These are phyloP conservation scores for Mastacembelus armatus DNA, from an alignment of 2,797 vertebrate genomes.

Conservation along the genomic window DNA sequence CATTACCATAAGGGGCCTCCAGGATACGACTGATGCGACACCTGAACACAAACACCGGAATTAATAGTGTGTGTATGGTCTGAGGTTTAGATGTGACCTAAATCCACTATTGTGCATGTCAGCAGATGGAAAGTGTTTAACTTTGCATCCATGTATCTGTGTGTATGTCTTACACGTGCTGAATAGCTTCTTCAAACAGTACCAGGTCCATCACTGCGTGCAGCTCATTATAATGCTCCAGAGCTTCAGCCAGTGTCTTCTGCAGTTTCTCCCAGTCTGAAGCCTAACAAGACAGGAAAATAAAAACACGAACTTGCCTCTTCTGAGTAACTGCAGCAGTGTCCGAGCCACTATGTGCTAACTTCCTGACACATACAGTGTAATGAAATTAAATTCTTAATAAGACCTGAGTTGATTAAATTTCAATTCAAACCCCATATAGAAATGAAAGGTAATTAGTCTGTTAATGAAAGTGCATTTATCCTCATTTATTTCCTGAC, in stretches of 20 bases:
- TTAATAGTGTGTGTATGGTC: not conserved
- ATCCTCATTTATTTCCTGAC: constrained; percentile 54
- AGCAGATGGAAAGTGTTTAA: constrained; percentile 8
- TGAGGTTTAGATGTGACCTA: constrained; percentile 23
- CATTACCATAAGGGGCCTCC: constrained; percentile 84
- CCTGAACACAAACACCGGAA: constrained; percentile 58
- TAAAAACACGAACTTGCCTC: constrained; percentile 32
- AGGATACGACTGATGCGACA: constrained; percentile 86
- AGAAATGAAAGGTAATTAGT: constrained; percentile 52
- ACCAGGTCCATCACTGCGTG: constrained; percentile 83
- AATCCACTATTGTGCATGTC: constrained; percentile 10
- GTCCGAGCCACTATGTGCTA: constrained; percentile 10
- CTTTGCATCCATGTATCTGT: constrained; percentile 4
- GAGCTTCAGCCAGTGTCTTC: constrained; percentile 88
- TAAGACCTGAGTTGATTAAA: constrained; percentile 49
- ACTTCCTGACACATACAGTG: constrained; percentile 28
- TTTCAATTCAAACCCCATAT: constrained; percentile 38
- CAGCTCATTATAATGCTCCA: constrained; percentile 88
- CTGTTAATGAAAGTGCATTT: constrained; percentile 50
- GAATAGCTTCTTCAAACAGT: constrained; percentile 84
- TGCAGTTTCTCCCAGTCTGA: constrained; percentile 92
- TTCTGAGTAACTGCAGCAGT: constrained; percentile 7
- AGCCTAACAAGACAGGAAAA: constrained; percentile 64
- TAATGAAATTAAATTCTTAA: constrained; percentile 53
- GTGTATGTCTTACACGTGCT: constrained; percentile 74